Evolutionary conservation across 2,888 invertebrate species (phyloP), one percentile per base, ranked within the genome.

Genomic region (Anoplius nigerrimus): DNA sequence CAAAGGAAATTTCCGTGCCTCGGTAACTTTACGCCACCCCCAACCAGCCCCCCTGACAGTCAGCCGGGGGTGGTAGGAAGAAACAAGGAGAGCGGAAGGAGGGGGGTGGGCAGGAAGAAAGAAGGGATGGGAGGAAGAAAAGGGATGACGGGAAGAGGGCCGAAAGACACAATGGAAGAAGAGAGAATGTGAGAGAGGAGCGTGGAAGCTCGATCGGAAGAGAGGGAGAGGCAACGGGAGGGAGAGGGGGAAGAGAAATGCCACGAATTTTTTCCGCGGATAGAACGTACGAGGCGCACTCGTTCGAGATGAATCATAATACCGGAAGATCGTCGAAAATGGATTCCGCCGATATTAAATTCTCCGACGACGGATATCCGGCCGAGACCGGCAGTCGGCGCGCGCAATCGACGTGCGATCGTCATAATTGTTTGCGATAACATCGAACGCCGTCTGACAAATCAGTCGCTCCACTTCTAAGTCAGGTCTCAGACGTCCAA

Each of bases 1-100:
- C 75, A 72, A 79, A 72, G 78, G 76, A 79, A 80, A 81, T 82
- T 82, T 82, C 63, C 63, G 69, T 56, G 66, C 61, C 64, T 48
- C 53, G 66, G 72, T 76, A 76, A 76, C 73, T 79, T 71, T 66
- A 54, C 61, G 27, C 43, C 24, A n/a, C n/a, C 21, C 51, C 55
- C 43, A 43, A 42, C 60, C 24, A 16, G 56, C 18, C 62, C 45
- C 45, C 45, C 48, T 48, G 46, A 48, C 24, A 24, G 18, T 20
- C 13, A 43, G 43, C 42, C 20, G 13, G 43, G 43, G 42, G 56
- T 24, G 5, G 2, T 4, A 20, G 60, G 51, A 66, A 66, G 61
- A 57, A 59, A 56, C 51, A 55, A 48, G 8, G 60, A 52, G 60
- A 61, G 61, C 61, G 54, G 51, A 52, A 27, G 48, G 27, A 22